Evolutionary conservation across 2,113 vertebrate species (phyloP).

Genomic region (Anseranas semipalmata): DNA sequence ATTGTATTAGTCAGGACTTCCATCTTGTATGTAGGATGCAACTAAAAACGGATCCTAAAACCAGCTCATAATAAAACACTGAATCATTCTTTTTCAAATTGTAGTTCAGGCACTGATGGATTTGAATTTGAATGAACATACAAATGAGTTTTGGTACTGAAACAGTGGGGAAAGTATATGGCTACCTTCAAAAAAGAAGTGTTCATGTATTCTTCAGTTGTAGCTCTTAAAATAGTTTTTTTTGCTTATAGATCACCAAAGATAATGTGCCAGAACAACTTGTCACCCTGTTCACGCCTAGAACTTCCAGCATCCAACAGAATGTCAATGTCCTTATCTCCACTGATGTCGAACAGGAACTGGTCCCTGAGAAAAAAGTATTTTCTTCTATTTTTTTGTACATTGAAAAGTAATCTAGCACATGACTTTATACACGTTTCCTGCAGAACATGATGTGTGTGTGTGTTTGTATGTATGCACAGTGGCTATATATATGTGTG

Average conservation of each 20-base stretch:
- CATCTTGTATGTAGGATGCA: background rate
- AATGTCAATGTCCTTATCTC: conserved; percentile 4
- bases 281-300: conserved; percentile 34
- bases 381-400: background rate
- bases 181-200: background rate
- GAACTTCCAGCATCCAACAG: conserved; percentile 35
- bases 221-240: conserved; percentile 19
- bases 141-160: background rate
- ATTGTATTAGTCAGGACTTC: background rate
- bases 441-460: background rate
- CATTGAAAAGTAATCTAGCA: background rate
- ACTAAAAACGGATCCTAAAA: background rate
- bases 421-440: background rate
- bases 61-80: background rate
- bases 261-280: conserved; percentile 25
- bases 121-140: background rate
- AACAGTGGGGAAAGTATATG: background rate
- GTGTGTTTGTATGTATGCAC: fast-evolving
- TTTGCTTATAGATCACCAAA: conserved; percentile 46
- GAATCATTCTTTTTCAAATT: background rate
- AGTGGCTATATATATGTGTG: background rate
- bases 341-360: conserved; percentile 43
- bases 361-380: conserved; percentile 24
- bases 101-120: background rate
- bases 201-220: background rate